A percentile compares a stretch with the other conserved stretches of the same genome.
Conservation (phyloP, 2,797 vertebrate species). For the Gallinago solitaria region DNA sequence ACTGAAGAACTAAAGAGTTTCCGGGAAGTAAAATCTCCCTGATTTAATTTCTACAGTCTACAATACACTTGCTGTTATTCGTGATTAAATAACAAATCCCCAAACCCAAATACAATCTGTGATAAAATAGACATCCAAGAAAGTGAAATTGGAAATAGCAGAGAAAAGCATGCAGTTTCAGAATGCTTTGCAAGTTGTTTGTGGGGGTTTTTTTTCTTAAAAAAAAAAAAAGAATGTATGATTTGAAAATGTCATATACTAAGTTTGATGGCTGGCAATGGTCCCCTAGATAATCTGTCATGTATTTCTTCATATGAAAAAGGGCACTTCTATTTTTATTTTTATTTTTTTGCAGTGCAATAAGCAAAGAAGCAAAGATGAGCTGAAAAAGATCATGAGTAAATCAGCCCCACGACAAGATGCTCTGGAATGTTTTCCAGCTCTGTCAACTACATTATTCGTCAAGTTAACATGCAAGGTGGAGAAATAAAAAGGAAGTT, state of each 20-base stretch:
- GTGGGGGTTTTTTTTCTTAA: background rate
- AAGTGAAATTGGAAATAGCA: background rate
- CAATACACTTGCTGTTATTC: background rate
- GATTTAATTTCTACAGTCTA: constrained; percentile 1
- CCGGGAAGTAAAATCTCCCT: background rate
- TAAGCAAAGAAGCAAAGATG: background rate
- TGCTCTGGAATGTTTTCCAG: background rate
- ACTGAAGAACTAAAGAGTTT: background rate
- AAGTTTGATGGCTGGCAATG: background rate
- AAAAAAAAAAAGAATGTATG: background rate
- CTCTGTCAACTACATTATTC: background rate
- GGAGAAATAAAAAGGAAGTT: background rate
- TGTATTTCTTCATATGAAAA: background rate
- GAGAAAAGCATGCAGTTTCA: background rate
- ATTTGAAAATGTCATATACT: background rate
- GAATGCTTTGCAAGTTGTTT: background rate
- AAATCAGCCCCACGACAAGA: background rate
- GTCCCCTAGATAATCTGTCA: background rate
- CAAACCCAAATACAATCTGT: background rate
- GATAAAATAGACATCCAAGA: background rate
- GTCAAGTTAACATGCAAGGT: background rate
- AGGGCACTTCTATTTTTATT: background rate
- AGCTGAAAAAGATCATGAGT: background rate
- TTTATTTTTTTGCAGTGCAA: background rate
- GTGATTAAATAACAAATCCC: constrained; percentile 25